Percentiles rank a stretch among this genome's conserved stretches.
phyloP scores from a whole-genome alignment of 2,113 vertebrate species.

The Chloebia gouldiae region DNA sequence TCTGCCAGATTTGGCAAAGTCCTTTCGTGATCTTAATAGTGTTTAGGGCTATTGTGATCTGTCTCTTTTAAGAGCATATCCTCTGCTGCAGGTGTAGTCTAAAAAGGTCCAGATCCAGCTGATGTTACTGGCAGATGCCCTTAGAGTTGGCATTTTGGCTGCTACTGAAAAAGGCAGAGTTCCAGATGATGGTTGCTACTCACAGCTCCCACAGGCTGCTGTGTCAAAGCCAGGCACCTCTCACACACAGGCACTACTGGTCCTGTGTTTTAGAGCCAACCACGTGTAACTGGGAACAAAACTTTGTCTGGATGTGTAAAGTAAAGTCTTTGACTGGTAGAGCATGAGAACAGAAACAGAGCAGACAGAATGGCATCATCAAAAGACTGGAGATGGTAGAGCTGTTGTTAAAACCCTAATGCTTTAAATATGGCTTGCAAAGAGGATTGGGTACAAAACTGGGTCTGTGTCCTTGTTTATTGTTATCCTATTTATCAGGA shows the following conservation, averaged over 20 bases:
- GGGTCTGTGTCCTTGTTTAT: not conserved
- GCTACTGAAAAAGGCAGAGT: not conserved
- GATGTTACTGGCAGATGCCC: not conserved
- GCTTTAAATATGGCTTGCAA: not conserved
- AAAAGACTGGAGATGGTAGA: not conserved
- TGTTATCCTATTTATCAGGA: not conserved
- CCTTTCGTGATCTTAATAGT: not conserved
- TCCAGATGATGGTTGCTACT: not conserved
- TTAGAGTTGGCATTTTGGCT: not conserved
- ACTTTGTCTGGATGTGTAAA: not conserved
- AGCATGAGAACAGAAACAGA: not conserved
- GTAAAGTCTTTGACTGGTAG: not conserved
- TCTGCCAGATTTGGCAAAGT: not conserved
- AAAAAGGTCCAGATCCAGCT: not conserved
- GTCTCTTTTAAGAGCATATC: not conserved
- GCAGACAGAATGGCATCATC: not conserved
- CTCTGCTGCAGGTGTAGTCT: not conserved
- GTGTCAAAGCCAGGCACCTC: not conserved
- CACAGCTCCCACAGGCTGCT: fast-evolving
- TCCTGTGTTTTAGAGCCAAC: not conserved
- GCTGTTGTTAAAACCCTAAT: not conserved
- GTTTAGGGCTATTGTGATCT: not conserved
- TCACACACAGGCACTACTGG: not conserved
- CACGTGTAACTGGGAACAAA: not conserved
- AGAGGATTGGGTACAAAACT: not conserved